Percentiles rank a stretch among this genome's conserved stretches.
Conservation (phyloP, 2,113 vertebrate genomes). For the Prinia subflava region DNA sequence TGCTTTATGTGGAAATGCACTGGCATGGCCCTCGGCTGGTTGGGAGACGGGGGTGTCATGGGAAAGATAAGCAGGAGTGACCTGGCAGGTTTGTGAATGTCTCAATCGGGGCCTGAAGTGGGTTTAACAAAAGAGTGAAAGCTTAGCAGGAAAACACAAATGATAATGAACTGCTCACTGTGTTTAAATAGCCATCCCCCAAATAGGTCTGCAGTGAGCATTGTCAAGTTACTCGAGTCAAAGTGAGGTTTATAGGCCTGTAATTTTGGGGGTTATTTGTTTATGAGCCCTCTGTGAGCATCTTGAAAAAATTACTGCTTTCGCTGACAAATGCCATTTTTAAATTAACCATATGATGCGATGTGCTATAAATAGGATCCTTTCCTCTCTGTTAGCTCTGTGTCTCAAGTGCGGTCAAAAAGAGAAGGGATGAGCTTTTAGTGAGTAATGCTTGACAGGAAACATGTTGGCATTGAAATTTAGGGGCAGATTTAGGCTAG, state of each 20-base stretch:
- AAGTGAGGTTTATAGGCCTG: conserved; percentile 45
- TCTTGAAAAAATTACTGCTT: conserved; percentile 44
- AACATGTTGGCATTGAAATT: background rate
- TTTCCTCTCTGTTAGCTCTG: background rate
- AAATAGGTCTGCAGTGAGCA: conserved; percentile 20
- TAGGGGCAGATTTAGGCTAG: background rate
- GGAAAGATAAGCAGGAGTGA: conserved; percentile 76
- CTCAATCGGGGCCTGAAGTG: conserved; percentile 62
- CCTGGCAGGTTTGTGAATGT: conserved; percentile 67
- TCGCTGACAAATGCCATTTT: conserved; percentile 26
- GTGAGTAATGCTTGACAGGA: background rate
- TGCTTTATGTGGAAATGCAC: conserved; percentile 62
- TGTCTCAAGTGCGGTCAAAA: background rate
- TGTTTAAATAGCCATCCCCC: conserved; percentile 65
- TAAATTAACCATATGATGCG: background rate
- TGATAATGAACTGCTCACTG: conserved; percentile 67
- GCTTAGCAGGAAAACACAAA: conserved; percentile 69
- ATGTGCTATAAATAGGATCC: background rate
- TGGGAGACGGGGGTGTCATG: conserved; percentile 69
- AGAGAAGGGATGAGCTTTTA: background rate
- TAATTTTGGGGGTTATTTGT: conserved; percentile 35
- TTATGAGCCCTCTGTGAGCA: background rate
- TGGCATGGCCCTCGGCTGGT: conserved; percentile 50
- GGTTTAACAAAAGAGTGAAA: conserved; percentile 58
- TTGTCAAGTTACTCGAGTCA: conserved; percentile 35